A percentile compares a stretch with the other conserved stretches of the same genome.
Evolutionary conservation across 2,797 vertebrate genomes (phyloP).

Genomic region (Scyliorhinus canicula): DNA sequence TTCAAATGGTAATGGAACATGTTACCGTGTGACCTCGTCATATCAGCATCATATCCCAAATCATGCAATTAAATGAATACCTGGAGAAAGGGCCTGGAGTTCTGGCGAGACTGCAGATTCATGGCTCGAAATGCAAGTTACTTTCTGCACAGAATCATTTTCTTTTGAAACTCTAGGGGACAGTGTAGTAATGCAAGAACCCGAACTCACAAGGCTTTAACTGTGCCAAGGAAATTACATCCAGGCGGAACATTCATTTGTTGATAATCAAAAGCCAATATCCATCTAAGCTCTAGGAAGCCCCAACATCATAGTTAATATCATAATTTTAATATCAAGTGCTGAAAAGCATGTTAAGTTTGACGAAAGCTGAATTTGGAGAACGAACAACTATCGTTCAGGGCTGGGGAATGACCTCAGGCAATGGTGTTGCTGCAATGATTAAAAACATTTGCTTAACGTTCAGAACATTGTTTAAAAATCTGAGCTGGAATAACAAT

Average conservation of each 20-base stretch:
- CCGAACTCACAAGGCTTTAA: not conserved
- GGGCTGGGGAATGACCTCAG: slow-evolving; percentile 11
- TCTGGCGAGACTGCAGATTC: not conserved
- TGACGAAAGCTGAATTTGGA: slow-evolving; percentile 17
- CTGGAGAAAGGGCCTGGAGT: not conserved
- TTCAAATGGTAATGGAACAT: not conserved
- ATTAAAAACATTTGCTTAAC: slow-evolving; percentile 25
- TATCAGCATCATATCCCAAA: not conserved
- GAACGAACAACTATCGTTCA: not conserved
- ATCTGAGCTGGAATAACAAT: slow-evolving; percentile 28
- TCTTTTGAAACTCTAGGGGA: slow-evolving; percentile 27
- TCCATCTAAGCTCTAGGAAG: slow-evolving; percentile 8
- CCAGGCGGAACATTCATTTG: slow-evolving; percentile 13
- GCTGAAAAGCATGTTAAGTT: slow-evolving; percentile 22
- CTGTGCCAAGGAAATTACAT: not conserved
- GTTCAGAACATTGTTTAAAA: slow-evolving; percentile 16
- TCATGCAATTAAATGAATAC: not conserved
- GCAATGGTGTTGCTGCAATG: not conserved
- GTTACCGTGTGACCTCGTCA: not conserved
- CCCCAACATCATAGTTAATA: slow-evolving; percentile 31
- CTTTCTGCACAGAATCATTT: not conserved
- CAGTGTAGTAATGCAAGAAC: not conserved
- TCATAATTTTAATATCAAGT: slow-evolving; percentile 35
- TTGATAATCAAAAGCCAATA: slow-evolving; percentile 35
- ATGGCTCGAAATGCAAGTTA: not conserved